phyloP scores from a whole-genome alignment of 2,113 vertebrate species.

The Sinocyclocheilus rhinocerous region DNA sequence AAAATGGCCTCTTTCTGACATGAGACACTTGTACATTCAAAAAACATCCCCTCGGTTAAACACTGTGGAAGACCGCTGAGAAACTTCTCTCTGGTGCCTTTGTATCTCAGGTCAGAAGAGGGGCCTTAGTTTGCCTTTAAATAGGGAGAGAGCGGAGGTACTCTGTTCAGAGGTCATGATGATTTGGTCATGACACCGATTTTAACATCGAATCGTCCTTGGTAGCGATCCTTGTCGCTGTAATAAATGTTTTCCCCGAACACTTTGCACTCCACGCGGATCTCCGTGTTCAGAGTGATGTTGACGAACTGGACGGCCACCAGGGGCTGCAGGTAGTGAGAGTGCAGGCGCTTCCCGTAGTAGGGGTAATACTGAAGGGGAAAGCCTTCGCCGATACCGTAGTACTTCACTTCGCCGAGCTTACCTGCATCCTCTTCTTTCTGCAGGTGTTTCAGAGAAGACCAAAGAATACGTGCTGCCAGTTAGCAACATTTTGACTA shows the following conservation, averaged over 20 bases:
- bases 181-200: conserved; percentile 63
- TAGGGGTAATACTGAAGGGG: conserved; percentile 98
- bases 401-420: conserved; percentile 82
- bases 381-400: conserved; percentile 84
- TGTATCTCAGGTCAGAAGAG: conserved; percentile 53
- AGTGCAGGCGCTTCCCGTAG: conserved; percentile 89
- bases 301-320: conserved; percentile 93
- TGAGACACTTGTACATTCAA: conserved; percentile 50
- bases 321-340: conserved; percentile 90
- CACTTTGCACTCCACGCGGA: conserved; percentile 92
- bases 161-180: conserved; percentile 72
- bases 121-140: conserved; percentile 39
- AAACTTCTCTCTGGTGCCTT: conserved; percentile 19
- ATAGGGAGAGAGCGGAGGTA: conserved; percentile 39
- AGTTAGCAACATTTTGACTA: not conserved
- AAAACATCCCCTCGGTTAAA: conserved; percentile 35
- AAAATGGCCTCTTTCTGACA: conserved; percentile 43
- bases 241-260: conserved; percentile 88
- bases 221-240: conserved; percentile 95
- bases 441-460: conserved; percentile 66
- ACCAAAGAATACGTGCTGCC: not conserved
- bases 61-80: conserved; percentile 42
- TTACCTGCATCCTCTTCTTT: conserved; percentile 85
- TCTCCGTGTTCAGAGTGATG: conserved; percentile 77
- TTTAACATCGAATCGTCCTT: conserved; percentile 97